Conservation (phyloP, 1,140 invertebrate species). For the Calosoma granatense region DNA sequence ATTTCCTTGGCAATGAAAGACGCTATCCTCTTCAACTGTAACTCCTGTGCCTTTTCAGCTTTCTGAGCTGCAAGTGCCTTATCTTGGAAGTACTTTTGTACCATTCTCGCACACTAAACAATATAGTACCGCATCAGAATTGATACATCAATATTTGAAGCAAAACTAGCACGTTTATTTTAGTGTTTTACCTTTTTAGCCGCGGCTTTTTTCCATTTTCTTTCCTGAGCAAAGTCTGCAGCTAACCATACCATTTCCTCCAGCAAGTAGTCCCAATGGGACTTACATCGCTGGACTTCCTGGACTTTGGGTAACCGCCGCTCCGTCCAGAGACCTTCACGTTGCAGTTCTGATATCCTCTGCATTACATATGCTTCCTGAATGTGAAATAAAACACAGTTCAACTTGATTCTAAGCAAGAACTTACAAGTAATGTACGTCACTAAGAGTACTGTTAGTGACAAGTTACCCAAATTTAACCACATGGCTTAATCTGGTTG, state of each 20-base stretch:
- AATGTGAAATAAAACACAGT: no score
- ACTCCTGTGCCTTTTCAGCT: slow-evolving; percentile 86
- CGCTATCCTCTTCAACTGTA: slow-evolving; percentile 77
- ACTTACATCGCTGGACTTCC: slow-evolving; percentile 80
- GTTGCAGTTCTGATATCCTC: slow-evolving; percentile 76
- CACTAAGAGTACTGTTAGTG: no score
- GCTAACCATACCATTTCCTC: slow-evolving; percentile 99
- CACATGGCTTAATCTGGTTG: no score
- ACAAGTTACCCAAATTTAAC: no score
- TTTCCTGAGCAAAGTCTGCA: slow-evolving; percentile 92
- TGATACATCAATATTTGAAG: neutral
- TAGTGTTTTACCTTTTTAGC: slow-evolving; percentile 76
- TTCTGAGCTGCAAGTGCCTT: slow-evolving; percentile 79
- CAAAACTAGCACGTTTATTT: slow-evolving; percentile 4
- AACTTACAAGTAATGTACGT: no score
- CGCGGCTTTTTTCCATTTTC: slow-evolving; percentile 94
- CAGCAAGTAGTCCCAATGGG: slow-evolving; percentile 97
- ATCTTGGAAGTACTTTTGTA: slow-evolving; percentile 93
- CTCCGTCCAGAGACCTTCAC: slow-evolving; percentile 88
- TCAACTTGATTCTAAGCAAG: no score
- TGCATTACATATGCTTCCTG: slow-evolving; percentile 88
- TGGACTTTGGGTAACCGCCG: slow-evolving; percentile 84
- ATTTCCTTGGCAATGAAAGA: slow-evolving; percentile 87
- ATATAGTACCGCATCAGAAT: neutral
- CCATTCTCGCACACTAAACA: slow-evolving; percentile 66